A percentile compares a stretch with the other conserved stretches of the same genome.
These are phyloP conservation scores for Podiceps cristatus DNA, from an alignment of 2,113 vertebrate species.

Conservation along the genomic window DNA sequence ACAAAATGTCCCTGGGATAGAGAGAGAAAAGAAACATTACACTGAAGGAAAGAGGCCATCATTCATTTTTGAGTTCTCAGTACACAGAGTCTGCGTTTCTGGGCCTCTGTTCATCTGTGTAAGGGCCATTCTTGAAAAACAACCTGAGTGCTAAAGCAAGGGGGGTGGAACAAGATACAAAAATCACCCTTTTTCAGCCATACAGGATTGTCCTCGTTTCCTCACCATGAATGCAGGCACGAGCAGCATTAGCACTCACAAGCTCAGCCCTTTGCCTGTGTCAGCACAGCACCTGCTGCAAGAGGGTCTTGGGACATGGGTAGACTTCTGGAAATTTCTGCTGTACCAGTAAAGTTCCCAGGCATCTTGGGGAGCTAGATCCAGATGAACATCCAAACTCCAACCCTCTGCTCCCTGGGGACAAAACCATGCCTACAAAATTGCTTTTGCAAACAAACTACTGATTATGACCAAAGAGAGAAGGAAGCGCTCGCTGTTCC, in stretches of 20 bases:
- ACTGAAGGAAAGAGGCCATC: not conserved
- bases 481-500: not conserved
- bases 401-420: not conserved
- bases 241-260: accelerated
- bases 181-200: not conserved
- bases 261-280: not conserved
- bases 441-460: not conserved
- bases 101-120: not conserved
- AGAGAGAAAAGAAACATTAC: not conserved
- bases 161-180: not conserved
- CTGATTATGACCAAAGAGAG: not conserved
- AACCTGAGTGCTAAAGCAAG: not conserved
- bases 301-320: not conserved
- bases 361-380: not conserved
- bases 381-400: not conserved
- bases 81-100: not conserved
- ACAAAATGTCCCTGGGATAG: not conserved
- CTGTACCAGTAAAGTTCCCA: not conserved
- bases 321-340: not conserved
- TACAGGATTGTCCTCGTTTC: not conserved
- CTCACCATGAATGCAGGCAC: accelerated
- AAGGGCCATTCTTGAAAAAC: not conserved
- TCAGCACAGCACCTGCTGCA: not conserved
- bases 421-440: not conserved
- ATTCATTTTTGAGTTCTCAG: not conserved